Evolutionary conservation across 2,797 vertebrate genomes (phyloP).

Genomic region (Liparis tanakae): DNA sequence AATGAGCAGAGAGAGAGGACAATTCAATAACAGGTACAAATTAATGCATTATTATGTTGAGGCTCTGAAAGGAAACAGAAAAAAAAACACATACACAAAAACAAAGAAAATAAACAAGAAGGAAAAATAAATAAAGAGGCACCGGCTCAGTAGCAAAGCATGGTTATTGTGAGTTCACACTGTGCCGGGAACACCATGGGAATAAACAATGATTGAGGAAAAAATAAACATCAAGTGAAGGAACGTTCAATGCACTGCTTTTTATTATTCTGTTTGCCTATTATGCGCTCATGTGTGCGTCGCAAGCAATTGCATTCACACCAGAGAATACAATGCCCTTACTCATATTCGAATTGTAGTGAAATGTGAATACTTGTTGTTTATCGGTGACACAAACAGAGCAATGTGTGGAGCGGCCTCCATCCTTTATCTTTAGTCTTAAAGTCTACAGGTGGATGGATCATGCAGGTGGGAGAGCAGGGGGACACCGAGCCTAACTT

Average conservation of each 20-base stretch:
- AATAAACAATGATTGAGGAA: constrained; percentile 56
- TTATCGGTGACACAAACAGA: constrained; percentile 9
- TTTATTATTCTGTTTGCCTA: constrained; percentile 39
- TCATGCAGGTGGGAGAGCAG: constrained; percentile 42
- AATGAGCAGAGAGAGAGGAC: constrained; percentile 49
- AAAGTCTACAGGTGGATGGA: constrained; percentile 59
- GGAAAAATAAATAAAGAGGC: constrained; percentile 20
- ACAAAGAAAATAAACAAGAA: constrained; percentile 2
- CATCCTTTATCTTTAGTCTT: constrained; percentile 33
- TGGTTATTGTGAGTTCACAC: constrained; percentile 51
- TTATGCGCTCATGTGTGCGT: constrained; percentile 13
- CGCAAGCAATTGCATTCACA: constrained; percentile 32
- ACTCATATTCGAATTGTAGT: neutral
- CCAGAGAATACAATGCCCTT: constrained; percentile 24
- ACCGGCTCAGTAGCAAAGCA: constrained; percentile 31
- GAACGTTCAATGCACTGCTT: constrained; percentile 26
- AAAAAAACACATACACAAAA: constrained; percentile 28
- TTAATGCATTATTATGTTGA: constrained; percentile 54
- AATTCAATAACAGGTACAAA: constrained; percentile 64
- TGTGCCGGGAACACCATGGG: constrained; percentile 32
- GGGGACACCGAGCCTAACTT: constrained; percentile 57
- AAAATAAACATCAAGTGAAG: constrained; percentile 49
- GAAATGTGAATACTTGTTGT: constrained; percentile 21
- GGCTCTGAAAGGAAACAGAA: constrained; percentile 27
- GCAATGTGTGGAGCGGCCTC: neutral